Evolutionary conservation across 2,888 invertebrate genomes (phyloP).

Genomic region (Imbricaverruca yamaguchii): DNA sequence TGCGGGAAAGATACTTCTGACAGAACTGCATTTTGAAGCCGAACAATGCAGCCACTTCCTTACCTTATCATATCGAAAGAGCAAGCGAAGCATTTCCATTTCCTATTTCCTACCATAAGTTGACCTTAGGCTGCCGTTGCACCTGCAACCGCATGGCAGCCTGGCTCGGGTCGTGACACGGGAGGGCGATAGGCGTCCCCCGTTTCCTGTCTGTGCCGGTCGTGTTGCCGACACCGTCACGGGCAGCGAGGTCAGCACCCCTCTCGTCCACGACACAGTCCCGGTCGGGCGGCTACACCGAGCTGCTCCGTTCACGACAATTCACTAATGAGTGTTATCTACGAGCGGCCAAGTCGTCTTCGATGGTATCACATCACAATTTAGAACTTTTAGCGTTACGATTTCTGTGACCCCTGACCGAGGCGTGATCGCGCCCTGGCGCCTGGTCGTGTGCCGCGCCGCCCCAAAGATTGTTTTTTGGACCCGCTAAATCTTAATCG

Average conservation of each 20-base stretch:
- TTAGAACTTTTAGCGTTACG: background rate
- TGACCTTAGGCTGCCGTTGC: too few relatives aligned
- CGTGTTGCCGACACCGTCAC: background rate
- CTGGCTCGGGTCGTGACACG: too few relatives aligned
- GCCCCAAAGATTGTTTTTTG: constrained; percentile 4
- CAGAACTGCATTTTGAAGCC: too few relatives aligned
- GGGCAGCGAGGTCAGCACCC: background rate
- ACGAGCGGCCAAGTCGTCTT: background rate
- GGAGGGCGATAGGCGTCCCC: background rate
- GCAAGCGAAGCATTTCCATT: too few relatives aligned
- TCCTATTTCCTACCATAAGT: too few relatives aligned
- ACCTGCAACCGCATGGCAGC: too few relatives aligned
- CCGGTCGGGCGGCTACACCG: too few relatives aligned
- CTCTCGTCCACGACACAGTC: too few relatives aligned
- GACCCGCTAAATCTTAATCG: background rate
- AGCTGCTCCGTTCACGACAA: background rate
- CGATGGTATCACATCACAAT: background rate
- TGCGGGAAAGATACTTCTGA: too few relatives aligned
- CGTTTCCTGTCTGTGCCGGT: background rate
- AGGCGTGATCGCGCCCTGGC: background rate
- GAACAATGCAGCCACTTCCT: too few relatives aligned
- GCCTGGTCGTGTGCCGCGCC: background rate
- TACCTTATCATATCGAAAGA: too few relatives aligned
- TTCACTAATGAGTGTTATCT: constrained; percentile 11
- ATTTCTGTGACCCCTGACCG: constrained; percentile 1